Evolutionary conservation across 2,113 vertebrate genomes (phyloP), one percentile per base, ranked within the genome.

Genomic region (Chaetodon trifascialis): DNA sequence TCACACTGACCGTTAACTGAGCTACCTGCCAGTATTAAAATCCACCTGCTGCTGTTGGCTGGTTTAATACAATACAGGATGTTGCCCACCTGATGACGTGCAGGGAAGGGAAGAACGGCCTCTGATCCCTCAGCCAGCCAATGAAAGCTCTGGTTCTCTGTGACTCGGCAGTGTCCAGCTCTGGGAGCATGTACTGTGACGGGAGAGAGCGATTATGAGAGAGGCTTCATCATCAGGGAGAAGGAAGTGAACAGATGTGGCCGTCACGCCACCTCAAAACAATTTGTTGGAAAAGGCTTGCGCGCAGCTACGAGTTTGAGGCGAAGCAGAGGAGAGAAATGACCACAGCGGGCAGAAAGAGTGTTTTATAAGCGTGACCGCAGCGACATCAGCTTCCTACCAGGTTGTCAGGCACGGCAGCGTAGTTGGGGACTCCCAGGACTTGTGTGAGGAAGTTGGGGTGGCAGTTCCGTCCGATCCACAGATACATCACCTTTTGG

Each of bases 151-250:
- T 78, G 83, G 93, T 96, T 94, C 97, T 96, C 79, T 95, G 93
- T 7, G 98, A 99, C 94, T 98, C 97, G 46, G 96, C 95, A 0
- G 97, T 98, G 92, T 99, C 96, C 89, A 99, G 94, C 92, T 99
- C 97, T 30, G 98, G 98, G 68, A 99, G 97, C 52, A 96, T 88
- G 15, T 95, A 96, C 98, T 99, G 73, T 40, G 54, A 73, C 23
- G 67, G 40, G 60, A 62, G 71, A 59, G 17, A 80, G 25, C 0
- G 21, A 36, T 30, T 30, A 30, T 30, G 2, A 34, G 25, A 14
- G 4, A 47, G 1, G 34, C 23, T 70, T 72, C 19, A 65, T 55
- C 38, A 38, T 11, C 0, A 58, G 21, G 6, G 10, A 4, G 8
- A 0, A 36, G 30, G 7, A 1, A 25, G 10, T 12, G 5, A 51